phyloP scores from a whole-genome alignment of 2,888 invertebrate genomes.

The Notocelia uddmanniana region DNA sequence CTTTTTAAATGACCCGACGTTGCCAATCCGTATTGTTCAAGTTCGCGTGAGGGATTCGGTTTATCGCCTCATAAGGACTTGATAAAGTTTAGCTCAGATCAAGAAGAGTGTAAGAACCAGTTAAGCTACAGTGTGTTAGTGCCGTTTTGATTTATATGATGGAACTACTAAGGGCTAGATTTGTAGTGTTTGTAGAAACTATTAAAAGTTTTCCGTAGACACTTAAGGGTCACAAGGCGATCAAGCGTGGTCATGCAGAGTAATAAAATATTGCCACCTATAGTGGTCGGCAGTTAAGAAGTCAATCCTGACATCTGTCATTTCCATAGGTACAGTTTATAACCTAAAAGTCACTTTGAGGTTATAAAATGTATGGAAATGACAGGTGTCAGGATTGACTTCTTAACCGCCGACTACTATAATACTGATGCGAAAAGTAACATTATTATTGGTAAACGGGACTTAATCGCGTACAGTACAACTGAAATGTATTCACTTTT shows the following conservation, averaged over 20 bases:
- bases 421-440: no score
- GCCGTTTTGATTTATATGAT: neutral
- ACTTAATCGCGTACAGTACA: no score
- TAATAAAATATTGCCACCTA: no score
- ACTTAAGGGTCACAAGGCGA: neutral
- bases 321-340: no score
- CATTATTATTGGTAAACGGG: no score
- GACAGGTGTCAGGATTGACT: no score
- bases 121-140: neutral
- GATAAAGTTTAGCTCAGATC: neutral
- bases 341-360: no score
- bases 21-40: slow-evolving; percentile 18
- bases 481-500: no score
- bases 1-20: slow-evolving; percentile 32
- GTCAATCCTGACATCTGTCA: no score
- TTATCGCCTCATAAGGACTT: slow-evolving; percentile 26
- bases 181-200: neutral
- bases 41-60: slow-evolving; percentile 21
- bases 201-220: neutral
- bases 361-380: no score
- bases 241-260: neutral
- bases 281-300: no score
- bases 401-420: no score
- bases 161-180: neutral
- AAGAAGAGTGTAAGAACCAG: neutral